These are phyloP conservation scores for Homarus americanus DNA, from an alignment of 1,140 invertebrate genomes.

Conservation along the genomic window DNA sequence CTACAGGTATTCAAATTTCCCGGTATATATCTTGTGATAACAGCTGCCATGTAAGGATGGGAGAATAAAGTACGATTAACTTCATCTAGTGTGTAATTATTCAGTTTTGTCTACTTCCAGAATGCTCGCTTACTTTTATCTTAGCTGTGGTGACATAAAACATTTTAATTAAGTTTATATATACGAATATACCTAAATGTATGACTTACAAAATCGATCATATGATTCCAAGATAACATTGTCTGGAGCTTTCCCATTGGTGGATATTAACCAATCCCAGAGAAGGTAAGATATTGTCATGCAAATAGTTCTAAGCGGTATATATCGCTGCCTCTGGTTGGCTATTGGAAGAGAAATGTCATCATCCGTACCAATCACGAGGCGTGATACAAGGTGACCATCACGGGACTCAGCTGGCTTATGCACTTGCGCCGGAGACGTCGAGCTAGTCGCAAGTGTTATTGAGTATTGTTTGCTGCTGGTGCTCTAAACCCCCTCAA, in stretches of 20 bases:
- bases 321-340: constrained; percentile 3
- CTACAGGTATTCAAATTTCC: too few species aligned
- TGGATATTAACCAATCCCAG: constrained; percentile 6
- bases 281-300: background rate
- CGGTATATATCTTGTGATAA: too few species aligned
- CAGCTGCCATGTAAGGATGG: too few species aligned
- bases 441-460: background rate
- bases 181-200: background rate
- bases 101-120: too few species aligned
- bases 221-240: constrained; percentile 38
- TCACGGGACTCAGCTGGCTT: constrained; percentile 44
- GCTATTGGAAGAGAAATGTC: background rate
- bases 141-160: too few species aligned
- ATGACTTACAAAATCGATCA: constrained; percentile 56
- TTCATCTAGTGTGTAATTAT: too few species aligned
- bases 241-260: constrained; percentile 33
- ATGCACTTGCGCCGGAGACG: constrained; percentile 60
- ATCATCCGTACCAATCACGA: constrained; percentile 45
- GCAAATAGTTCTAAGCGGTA: background rate
- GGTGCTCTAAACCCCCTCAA: constrained; percentile 16
- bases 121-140: too few species aligned
- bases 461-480: background rate
- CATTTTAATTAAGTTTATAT: too few species aligned
- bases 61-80: too few species aligned
- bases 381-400: constrained; percentile 2